These are phyloP conservation scores for Mythimna albipuncta DNA, from an alignment of 2,888 invertebrate genomes.

Conservation along the genomic window DNA sequence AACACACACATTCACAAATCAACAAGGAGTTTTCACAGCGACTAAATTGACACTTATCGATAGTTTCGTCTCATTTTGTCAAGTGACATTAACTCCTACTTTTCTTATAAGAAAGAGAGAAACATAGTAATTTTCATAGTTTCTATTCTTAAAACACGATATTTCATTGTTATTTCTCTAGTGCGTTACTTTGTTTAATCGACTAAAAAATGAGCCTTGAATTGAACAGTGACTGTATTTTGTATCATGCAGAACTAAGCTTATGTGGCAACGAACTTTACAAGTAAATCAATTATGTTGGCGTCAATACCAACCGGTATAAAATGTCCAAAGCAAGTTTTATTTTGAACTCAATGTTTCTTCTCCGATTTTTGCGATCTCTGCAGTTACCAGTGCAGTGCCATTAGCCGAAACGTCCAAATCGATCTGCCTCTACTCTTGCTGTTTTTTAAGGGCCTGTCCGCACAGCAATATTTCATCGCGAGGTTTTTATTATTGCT, in stretches of 20 bases:
- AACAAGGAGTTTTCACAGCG: slow-evolving; percentile 49
- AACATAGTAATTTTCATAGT: slow-evolving; percentile 22
- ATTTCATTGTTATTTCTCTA: slow-evolving; percentile 6
- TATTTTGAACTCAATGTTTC: background rate
- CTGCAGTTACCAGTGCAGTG: too few species aligned
- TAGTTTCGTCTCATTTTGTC: slow-evolving; percentile 56
- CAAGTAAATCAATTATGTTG: background rate
- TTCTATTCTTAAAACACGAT: slow-evolving; percentile 3
- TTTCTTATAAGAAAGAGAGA: slow-evolving; percentile 40
- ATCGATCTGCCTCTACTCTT: too few species aligned
- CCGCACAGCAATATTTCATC: too few species aligned
- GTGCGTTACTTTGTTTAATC: slow-evolving; percentile 1
- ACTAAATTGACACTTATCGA: slow-evolving; percentile 44
- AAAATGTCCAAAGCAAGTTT: too few species aligned
- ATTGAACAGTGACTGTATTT: too few species aligned
- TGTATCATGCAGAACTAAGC: too few species aligned
- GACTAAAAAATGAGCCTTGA: slow-evolving; percentile 12
- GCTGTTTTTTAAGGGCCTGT: too few species aligned
- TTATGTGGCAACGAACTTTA: background rate
- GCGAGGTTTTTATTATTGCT: too few species aligned
- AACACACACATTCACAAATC: slow-evolving; percentile 60
- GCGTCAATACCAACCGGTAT: too few species aligned
- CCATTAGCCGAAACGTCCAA: too few species aligned
- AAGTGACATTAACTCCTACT: background rate
- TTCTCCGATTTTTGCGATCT: too few species aligned